Evolutionary conservation across 2,888 invertebrate genomes (phyloP), one percentile per base, ranked within the genome.

Genomic region (Campaea margaritaria): DNA sequence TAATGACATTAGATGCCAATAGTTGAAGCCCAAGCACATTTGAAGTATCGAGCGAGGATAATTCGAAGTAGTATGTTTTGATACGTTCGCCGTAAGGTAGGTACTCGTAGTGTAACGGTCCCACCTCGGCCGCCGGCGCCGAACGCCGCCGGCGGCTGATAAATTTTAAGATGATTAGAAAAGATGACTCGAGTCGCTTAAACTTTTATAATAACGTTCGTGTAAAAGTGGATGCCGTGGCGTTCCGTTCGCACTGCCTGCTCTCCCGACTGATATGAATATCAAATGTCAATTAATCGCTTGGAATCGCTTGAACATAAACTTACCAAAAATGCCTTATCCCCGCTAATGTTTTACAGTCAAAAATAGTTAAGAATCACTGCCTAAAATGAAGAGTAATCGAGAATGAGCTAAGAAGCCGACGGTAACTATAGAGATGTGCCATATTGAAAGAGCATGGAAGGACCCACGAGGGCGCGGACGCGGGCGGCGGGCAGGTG

Each of bases 211-310:
- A 78, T 76, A 79, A 83, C 70, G 80, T 87, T 85, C 83, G 81
- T 86, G 81, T 88, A 82, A 87, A 52, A 87, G 90, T 91, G 91
- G 91, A 90, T 91, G 91, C 90, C 81, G 90, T 89, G 87, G 79
- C 89, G 90, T 84, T 82, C 76, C 68, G 69, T 73, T 80, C 87
- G 89, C 89, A 84, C 81, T 82, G 88, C 79, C 86, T 82, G 88
- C 84, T 79, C 73, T 78, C 82, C 80, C 78, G 70, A 68, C 50
- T 62, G 50, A 61, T 68, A 64, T 39, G 55, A 63, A 66, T 54
- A 76, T 79, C 60, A 75, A 79, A 84, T 86, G 90, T 90, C 89
- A 89, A 89, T 90, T 91, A 87, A 50, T 51, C 55, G 61, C 46
- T 59, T 64, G 55, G 63, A 62, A 63, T 45, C 58, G 58, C 51